A percentile compares a stretch with the other conserved stretches of the same genome.
phyloP scores from a whole-genome alignment of 2,888 invertebrate genomes.

The Tribolium freemani region DNA sequence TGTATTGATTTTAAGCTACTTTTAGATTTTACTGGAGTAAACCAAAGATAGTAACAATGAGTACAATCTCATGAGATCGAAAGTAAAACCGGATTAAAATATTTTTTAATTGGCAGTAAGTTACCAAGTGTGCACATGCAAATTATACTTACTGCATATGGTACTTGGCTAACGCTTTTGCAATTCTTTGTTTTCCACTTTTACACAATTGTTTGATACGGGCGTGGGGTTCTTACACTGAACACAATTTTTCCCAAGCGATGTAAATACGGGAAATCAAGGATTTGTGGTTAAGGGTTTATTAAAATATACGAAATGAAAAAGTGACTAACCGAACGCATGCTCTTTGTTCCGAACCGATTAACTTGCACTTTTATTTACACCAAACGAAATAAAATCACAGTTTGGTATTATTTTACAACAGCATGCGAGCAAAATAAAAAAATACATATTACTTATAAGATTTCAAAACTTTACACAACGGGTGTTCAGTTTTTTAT shows the following conservation, averaged over 20 bases:
- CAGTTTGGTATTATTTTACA: too few species aligned
- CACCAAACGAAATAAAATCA: too few species aligned
- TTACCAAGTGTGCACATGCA: constrained; percentile 27
- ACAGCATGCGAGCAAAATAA: too few species aligned
- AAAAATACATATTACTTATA: too few species aligned
- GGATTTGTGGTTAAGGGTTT: neutral
- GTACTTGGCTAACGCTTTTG: constrained; percentile 33
- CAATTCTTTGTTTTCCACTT: constrained; percentile 2
- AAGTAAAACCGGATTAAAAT: constrained; percentile 15
- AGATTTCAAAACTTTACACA: too few species aligned
- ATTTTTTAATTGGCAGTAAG: constrained; percentile 39
- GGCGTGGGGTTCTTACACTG: neutral
- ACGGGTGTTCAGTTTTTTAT: too few species aligned
- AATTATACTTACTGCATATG: constrained; percentile 38
- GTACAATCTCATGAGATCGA: constrained; percentile 37
- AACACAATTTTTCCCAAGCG: neutral
- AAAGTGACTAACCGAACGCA: constrained; percentile 1
- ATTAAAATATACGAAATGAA: neutral
- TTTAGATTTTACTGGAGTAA: constrained; percentile 47
- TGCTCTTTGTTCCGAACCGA: neutral
- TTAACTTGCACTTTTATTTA: too few species aligned
- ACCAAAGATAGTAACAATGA: constrained; percentile 44
- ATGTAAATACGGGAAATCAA: neutral
- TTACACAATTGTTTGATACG: constrained; percentile 3
- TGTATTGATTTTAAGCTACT: constrained; percentile 36